phyloP scores from a whole-genome alignment of 2,797 vertebrate genomes.

The Spinus pinus region DNA sequence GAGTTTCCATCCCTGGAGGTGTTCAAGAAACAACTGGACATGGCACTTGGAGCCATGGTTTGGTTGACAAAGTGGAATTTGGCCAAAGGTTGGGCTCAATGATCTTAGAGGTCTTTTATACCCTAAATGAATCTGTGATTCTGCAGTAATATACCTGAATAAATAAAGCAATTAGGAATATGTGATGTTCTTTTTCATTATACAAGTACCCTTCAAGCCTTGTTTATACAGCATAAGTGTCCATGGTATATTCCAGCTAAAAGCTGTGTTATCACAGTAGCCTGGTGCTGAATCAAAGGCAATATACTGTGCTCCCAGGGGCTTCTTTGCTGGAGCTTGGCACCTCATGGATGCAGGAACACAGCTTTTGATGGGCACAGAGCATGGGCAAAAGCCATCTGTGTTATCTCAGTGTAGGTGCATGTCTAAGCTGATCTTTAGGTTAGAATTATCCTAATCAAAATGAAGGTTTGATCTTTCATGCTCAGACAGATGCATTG shows the following conservation, averaged over 20 bases:
- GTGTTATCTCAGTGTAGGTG: not conserved
- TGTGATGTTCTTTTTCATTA: accelerated
- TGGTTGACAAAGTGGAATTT: not conserved
- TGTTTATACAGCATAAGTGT: accelerated
- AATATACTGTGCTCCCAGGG: not conserved
- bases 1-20: not conserved
- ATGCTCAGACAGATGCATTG: not conserved
- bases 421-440: not conserved
- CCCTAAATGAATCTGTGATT: not conserved
- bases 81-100: not conserved
- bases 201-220: not conserved
- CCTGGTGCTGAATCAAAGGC: not conserved
- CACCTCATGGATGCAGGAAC: not conserved
- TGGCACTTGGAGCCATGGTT: not conserved
- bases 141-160: not conserved
- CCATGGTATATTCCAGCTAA: not conserved
- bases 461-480: not conserved
- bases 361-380: not conserved
- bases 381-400: not conserved
- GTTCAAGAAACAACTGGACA: accelerated
- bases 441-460: not conserved
- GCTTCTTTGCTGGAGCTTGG: not conserved
- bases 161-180: not conserved
- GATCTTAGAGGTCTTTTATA: not conserved
- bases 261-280: not conserved